Conservation (phyloP, 2,888 invertebrate species). For the Drosophila atroscutellata region DNA sequence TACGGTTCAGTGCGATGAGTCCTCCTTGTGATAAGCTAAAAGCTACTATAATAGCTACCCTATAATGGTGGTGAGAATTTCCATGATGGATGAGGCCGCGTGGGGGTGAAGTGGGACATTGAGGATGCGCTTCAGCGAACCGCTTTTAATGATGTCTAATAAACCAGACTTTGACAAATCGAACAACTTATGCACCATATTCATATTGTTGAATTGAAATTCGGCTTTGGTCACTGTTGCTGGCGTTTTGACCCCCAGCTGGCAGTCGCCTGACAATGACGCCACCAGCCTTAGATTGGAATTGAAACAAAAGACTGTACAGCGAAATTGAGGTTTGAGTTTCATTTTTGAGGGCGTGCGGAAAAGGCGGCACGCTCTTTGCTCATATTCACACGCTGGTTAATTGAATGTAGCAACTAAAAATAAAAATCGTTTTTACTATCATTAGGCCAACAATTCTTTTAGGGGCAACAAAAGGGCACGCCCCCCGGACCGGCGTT, state of each 20-base stretch:
- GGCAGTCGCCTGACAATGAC: slow-evolving; percentile 49
- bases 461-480: slow-evolving; percentile 2
- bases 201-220: slow-evolving; percentile 59
- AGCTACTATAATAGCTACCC: not conserved
- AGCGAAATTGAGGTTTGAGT: not conserved
- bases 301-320: not conserved
- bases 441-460: slow-evolving; percentile 60
- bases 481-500: slow-evolving; percentile 31
- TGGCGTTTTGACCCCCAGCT: slow-evolving; percentile 43
- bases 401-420: slow-evolving; percentile 65
- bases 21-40: slow-evolving; percentile 6
- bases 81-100: not conserved
- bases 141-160: slow-evolving; percentile 53
- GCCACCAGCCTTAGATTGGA: slow-evolving; percentile 46
- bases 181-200: slow-evolving; percentile 56
- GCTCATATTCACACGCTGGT: slow-evolving; percentile 72
- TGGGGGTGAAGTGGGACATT: not conserved
- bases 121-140: slow-evolving; percentile 3
- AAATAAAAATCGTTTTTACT: slow-evolving; percentile 46
- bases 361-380: slow-evolving; percentile 28
- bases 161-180: slow-evolving; percentile 59
- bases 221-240: slow-evolving; percentile 20
- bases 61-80: not conserved
- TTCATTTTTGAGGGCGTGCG: slow-evolving; percentile 43
- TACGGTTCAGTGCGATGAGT: slow-evolving; percentile 3